phyloP scores from a whole-genome alignment of 2,888 invertebrate genomes.

The Deroplatys truncata region DNA sequence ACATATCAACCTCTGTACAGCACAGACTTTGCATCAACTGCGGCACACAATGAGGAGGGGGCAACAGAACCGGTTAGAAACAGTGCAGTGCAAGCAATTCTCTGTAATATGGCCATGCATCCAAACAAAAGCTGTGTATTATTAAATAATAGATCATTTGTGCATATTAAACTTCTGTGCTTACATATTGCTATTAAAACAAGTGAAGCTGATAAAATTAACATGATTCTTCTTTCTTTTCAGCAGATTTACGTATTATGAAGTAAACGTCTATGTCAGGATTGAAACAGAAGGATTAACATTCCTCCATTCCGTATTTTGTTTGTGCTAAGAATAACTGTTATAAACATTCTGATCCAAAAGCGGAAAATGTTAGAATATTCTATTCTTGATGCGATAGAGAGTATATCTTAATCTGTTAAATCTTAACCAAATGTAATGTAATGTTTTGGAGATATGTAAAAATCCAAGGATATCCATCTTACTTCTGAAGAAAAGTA shows the following conservation, averaged over 20 bases:
- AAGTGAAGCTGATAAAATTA: neutral
- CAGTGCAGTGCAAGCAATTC: too few species aligned
- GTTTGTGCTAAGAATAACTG: slow-evolving; percentile 27
- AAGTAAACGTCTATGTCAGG: slow-evolving; percentile 19
- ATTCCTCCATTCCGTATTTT: slow-evolving; percentile 25
- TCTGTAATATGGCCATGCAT: too few species aligned
- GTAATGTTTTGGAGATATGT: slow-evolving; percentile 21
- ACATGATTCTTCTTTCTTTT: neutral
- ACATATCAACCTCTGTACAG: too few species aligned
- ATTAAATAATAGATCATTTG: too few species aligned
- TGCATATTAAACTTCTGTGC: too few species aligned
- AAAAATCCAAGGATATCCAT: slow-evolving; percentile 13
- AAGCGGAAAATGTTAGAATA: slow-evolving; percentile 17
- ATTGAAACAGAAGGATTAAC: slow-evolving; percentile 9
- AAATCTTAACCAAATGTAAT: slow-evolving; percentile 19
- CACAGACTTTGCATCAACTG: too few species aligned
- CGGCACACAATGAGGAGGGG: too few species aligned
- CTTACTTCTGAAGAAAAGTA: slow-evolving; percentile 7
- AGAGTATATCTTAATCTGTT: slow-evolving; percentile 20
- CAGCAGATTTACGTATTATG: slow-evolving; percentile 13
- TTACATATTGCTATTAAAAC: too few species aligned
- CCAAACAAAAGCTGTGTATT: too few species aligned
- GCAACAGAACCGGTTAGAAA: too few species aligned
- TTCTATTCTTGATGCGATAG: slow-evolving; percentile 23
- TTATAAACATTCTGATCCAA: slow-evolving; percentile 24